phyloP scores from a whole-genome alignment of 2,113 vertebrate genomes.

The Hydropotes inermis region DNA sequence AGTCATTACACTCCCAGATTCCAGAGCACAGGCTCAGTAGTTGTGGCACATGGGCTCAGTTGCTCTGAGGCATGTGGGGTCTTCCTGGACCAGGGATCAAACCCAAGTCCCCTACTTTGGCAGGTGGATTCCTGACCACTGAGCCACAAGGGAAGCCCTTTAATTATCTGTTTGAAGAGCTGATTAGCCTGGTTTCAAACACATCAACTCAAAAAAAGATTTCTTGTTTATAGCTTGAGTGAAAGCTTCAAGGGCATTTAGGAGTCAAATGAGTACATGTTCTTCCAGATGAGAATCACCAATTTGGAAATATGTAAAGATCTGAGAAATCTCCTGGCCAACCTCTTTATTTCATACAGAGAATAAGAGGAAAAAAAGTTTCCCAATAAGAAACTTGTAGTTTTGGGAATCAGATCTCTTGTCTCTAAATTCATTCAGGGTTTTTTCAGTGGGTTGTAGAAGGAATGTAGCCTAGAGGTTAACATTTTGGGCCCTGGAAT shows the following conservation, averaged over 20 bases:
- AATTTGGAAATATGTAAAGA: not conserved
- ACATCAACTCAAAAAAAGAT: not conserved
- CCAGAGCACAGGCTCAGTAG: not conserved
- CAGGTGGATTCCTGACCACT: not conserved
- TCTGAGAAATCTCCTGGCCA: not conserved
- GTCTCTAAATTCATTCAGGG: not conserved
- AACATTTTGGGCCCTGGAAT: not conserved
- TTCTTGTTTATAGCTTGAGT: not conserved
- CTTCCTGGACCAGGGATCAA: not conserved
- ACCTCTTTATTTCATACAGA: not conserved
- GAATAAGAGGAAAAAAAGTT: not conserved
- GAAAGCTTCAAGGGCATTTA: conserved; percentile 1
- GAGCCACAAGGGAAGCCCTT: not conserved
- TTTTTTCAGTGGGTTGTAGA: not conserved
- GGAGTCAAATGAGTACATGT: not conserved
- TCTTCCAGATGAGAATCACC: not conserved
- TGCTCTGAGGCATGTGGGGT: not conserved
- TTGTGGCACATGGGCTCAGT: not conserved
- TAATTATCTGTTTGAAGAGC: not conserved
- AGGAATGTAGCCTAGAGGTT: not conserved
- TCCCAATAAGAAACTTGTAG: not conserved
- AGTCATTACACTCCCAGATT: not conserved
- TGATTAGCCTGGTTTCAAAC: not conserved
- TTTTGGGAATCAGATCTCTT: not conserved
- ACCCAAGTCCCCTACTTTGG: not conserved